A percentile compares a stretch with the other conserved stretches of the same genome.
phyloP scores from a whole-genome alignment of 2,797 vertebrate species.

The Fratercula arctica region DNA sequence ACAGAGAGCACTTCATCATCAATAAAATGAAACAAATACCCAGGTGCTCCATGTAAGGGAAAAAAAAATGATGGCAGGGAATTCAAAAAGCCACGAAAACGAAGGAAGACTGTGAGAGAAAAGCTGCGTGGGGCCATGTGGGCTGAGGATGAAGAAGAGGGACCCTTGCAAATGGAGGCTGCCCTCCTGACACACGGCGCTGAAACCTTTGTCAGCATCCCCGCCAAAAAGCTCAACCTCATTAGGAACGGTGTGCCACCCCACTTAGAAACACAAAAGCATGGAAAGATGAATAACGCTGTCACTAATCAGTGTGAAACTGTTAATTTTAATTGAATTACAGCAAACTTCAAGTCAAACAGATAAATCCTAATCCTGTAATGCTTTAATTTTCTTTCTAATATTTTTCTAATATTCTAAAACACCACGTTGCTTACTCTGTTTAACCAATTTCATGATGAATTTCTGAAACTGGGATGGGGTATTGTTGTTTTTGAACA shows the following conservation, averaged over 20 bases:
- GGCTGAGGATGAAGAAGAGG: neutral
- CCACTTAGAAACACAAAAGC: constrained; percentile 9
- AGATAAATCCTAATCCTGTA: constrained; percentile 37
- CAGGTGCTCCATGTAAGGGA: neutral
- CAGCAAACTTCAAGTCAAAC: neutral
- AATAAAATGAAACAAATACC: constrained; percentile 11
- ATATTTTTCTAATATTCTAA: constrained; percentile 32
- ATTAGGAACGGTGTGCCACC: neutral
- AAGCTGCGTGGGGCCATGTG: neutral
- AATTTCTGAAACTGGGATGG: neutral
- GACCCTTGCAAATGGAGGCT: neutral
- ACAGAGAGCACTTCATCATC: neutral
- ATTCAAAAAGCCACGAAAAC: neutral
- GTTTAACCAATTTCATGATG: constrained; percentile 36
- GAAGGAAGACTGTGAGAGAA: neutral
- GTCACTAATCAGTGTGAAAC: constrained; percentile 41
- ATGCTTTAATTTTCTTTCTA: constrained; percentile 53
- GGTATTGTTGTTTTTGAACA: neutral
- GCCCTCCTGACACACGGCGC: neutral
- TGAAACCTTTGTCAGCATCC: neutral
- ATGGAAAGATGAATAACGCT: neutral
- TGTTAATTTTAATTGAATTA: constrained; percentile 54
- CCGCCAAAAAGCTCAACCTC: neutral
- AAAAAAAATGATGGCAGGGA: neutral
- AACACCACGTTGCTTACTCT: neutral